phyloP scores from a whole-genome alignment of 1,140 invertebrate genomes.

The Nautilus pompilius region DNA sequence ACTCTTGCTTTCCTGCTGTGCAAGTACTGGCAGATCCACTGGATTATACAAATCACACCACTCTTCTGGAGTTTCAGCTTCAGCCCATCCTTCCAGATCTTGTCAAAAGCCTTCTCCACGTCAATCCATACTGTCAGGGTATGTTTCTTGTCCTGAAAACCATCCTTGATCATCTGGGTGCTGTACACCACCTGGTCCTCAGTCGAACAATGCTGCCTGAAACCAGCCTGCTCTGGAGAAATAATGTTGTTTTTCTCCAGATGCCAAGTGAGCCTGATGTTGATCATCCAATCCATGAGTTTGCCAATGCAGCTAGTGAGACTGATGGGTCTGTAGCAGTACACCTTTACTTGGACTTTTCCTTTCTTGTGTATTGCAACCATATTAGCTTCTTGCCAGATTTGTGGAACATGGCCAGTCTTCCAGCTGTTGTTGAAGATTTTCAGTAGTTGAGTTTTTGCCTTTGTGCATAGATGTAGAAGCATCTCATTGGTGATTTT shows the following conservation, averaged over 20 bases:
- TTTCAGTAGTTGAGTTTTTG: no score
- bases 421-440: no score
- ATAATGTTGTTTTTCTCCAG: background rate
- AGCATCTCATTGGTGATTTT: no score
- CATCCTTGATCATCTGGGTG: no score
- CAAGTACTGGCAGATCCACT: constrained; percentile 8
- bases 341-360: no score
- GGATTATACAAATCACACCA: no score
- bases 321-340: background rate
- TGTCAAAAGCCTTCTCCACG: no score
- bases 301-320: constrained; percentile 1
- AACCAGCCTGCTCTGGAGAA: background rate
- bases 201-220: background rate
- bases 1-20: constrained; percentile 9
- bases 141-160: no score
- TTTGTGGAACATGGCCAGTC: background rate
- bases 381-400: background rate
- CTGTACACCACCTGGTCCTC: background rate
- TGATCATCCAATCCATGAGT: background rate
- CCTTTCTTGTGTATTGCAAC: background rate
- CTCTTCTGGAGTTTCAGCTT: no score
- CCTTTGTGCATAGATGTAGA: no score
- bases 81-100: no score
- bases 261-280: background rate
- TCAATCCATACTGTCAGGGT: no score